A percentile compares a stretch with the other conserved stretches of the same genome.
Evolutionary conservation across 1,140 invertebrate genomes (phyloP).

Genomic region (Andrena cerasifolii): DNA sequence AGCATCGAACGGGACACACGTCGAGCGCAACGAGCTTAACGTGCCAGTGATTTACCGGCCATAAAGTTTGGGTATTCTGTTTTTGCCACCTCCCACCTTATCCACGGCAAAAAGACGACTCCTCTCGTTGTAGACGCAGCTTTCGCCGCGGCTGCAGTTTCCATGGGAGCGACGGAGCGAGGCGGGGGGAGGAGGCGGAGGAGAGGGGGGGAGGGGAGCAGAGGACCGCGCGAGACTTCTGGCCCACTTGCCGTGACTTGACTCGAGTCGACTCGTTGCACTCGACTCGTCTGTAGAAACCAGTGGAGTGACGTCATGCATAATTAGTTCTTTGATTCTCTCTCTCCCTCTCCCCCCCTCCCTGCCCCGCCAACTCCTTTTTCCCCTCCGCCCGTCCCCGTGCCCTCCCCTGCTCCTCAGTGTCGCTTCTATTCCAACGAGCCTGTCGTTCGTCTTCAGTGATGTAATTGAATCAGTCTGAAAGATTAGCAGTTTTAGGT

Average conservation of each 20-base stretch:
- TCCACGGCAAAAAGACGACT: constrained; percentile 13
- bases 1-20: constrained; percentile 12
- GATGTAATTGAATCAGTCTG: constrained; percentile 47
- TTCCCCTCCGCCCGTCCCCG: neutral
- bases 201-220: neutral
- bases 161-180: neutral
- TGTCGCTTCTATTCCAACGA: constrained; percentile 30
- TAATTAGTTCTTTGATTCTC: constrained; percentile 79
- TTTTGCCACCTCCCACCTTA: constrained; percentile 48
- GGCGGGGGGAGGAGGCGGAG: neutral
- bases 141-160: constrained; percentile 22
- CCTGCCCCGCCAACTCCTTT: constrained; percentile 6
- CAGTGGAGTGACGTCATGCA: constrained; percentile 79
- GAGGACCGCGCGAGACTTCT: constrained; percentile 32
- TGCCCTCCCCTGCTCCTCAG: too few relatives aligned
- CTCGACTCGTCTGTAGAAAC: constrained; percentile 72
- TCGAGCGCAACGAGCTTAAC: constrained; percentile 39
- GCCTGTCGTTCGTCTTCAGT: constrained; percentile 30
- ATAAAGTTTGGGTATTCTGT: constrained; percentile 62
- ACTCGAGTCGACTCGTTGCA: constrained; percentile 57
- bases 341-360: constrained; percentile 41
- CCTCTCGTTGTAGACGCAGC: constrained; percentile 12
- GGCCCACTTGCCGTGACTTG: constrained; percentile 66
- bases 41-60: constrained; percentile 58
- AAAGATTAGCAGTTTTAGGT: constrained; percentile 29